Conservation (phyloP, 2,888 invertebrate genomes). For the Eurytoma adleriae region DNA sequence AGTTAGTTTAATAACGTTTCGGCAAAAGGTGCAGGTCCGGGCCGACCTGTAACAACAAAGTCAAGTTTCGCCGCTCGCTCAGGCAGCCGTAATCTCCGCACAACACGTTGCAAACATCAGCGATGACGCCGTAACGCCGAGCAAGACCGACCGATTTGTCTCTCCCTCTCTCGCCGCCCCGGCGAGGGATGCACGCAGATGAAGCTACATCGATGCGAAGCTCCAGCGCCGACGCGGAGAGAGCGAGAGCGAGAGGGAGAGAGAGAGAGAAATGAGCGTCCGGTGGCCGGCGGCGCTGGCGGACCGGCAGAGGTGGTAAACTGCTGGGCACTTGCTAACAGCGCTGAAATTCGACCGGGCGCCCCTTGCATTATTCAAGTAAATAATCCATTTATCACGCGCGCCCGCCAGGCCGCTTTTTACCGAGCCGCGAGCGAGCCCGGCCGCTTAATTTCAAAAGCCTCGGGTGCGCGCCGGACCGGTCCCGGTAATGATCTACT, state of each 20-base stretch:
- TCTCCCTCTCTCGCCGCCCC: not conserved
- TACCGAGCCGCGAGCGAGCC: constrained; percentile 19
- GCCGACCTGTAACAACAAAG: constrained; percentile 21
- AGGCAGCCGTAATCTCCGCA: not conserved
- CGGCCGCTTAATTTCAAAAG: constrained; percentile 51
- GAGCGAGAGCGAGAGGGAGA: constrained; percentile 24
- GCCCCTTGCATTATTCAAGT: constrained; percentile 56
- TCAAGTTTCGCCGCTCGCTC: constrained; percentile 10
- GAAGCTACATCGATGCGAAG: constrained; percentile 43
- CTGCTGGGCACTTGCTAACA: constrained; percentile 51
- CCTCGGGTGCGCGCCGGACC: constrained; percentile 6
- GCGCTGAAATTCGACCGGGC: constrained; percentile 54
- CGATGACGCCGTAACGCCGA: not conserved
- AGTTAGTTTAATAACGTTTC: constrained; percentile 52
- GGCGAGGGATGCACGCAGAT: constrained; percentile 40
- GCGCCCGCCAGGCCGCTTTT: constrained; percentile 11
- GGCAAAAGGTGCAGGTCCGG: constrained; percentile 11
- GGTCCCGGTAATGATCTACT: constrained; percentile 45
- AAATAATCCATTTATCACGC: constrained; percentile 59
- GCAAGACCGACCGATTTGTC: constrained; percentile 30
- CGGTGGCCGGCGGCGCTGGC: constrained; percentile 8
- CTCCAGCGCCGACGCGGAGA: not conserved
- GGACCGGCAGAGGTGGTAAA: constrained; percentile 37
- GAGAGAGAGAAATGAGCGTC: constrained; percentile 28
- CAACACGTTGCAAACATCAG: constrained; percentile 22